Evolutionary conservation across 2,113 vertebrate genomes (phyloP), one percentile per base, ranked within the genome.

Genomic region (Engraulis encrasicolus): DNA sequence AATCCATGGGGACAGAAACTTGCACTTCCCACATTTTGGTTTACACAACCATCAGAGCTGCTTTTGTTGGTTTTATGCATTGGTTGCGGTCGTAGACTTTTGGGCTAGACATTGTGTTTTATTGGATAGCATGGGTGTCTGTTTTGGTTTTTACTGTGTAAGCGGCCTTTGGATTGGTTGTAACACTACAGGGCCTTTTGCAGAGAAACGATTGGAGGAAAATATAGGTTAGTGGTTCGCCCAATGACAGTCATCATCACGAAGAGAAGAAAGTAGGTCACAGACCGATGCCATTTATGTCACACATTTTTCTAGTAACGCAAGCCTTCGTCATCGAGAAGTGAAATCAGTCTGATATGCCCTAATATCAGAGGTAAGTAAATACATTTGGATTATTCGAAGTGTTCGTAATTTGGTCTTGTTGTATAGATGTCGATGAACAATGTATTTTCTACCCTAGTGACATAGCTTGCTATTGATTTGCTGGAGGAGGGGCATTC

Each of bases 141-240:
- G 2, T 93, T 89, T 89, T 82, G 45, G 15, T 85, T 83, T 38
- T 66, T 84, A 81, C 17, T 15, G 66, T 37, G 61, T 61, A 78
- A 86, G 34, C 78, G 6, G 1, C 19, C 1, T 1, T 54, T 11
- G 61, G 87, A 94, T 94, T 95, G 93, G 94, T 37, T 49, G 6
- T 6, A 18, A 0, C 37, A 37, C 49, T 14, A 81, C 87, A 38
- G 58, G 34, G 78, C 71, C 27, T 50, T 61, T 45, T 83, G 77
- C 86, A 0, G 38, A 0, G 6, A 78, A 78, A 34, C 83, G 38
- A 95, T 95, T 95, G 93, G 94, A 58, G 74, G 82, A 89, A 88
- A 95, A 95, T 95, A 91, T 95, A 95, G 94, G 94, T 95, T 95
- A 95, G 94, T 95, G 93, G 92, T 94, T 88, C 94, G 40, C 9